Percentiles rank a stretch among this genome's conserved stretches.
These are phyloP conservation scores for Philantomba maxwellii DNA, from an alignment of 2,113 vertebrate genomes.

Conservation along the genomic window DNA sequence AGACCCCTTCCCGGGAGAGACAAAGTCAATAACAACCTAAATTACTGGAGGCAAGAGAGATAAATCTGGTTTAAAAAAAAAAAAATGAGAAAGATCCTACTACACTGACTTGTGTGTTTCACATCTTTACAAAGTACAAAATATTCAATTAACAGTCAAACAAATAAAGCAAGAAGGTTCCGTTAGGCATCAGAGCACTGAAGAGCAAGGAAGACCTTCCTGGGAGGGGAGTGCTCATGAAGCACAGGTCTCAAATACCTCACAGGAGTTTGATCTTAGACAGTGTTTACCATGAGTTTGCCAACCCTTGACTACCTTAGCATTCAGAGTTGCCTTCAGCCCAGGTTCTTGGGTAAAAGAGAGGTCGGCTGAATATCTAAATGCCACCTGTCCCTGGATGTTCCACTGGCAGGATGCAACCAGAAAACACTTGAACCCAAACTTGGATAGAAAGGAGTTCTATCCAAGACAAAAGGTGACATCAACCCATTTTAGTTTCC, in stretches of 20 bases:
- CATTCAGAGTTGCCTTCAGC: neutral
- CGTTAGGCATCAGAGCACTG: neutral
- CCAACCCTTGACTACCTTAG: neutral
- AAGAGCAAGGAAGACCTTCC: neutral
- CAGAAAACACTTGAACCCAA: constrained; percentile 2
- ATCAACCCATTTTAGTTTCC: neutral
- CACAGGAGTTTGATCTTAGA: neutral
- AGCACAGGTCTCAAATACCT: neutral
- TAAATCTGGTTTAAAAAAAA: neutral
- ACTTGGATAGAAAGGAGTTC: neutral
- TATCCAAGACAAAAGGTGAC: neutral
- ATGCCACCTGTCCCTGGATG: neutral
- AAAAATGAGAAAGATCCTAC: neutral
- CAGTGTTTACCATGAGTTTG: neutral
- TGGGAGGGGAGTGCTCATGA: neutral
- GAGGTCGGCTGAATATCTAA: neutral
- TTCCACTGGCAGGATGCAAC: neutral
- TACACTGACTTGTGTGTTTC: neutral
- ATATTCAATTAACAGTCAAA: neutral
- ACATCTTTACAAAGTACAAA: neutral
- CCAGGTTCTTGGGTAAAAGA: neutral
- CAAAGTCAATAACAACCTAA: neutral
- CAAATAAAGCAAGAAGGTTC: neutral
- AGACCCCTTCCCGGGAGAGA: neutral
- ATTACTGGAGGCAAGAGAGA: neutral